phyloP scores from a whole-genome alignment of 2,888 invertebrate genomes.

The Parascotia fuliginaria region DNA sequence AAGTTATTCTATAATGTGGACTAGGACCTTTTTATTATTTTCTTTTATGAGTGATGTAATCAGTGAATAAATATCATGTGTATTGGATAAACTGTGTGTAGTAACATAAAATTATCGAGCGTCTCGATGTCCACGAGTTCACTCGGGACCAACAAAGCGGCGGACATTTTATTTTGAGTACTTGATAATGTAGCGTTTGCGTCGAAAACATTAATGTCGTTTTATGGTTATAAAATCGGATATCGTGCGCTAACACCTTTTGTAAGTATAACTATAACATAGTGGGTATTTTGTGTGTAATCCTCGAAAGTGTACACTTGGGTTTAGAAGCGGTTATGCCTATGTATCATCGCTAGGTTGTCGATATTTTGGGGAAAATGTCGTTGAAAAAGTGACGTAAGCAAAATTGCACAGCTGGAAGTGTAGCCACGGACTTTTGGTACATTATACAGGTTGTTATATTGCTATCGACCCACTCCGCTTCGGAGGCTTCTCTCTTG shows the following conservation, averaged over 20 bases:
- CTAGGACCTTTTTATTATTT: conserved; percentile 70
- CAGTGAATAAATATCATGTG: conserved; percentile 77
- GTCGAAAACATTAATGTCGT: conserved; percentile 84
- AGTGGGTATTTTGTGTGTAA: conserved; percentile 57
- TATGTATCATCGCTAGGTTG: conserved; percentile 72
- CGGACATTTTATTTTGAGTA: conserved; percentile 87
- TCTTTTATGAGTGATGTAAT: conserved; percentile 70
- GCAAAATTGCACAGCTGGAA: conserved; percentile 69
- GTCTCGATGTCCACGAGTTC: conserved; percentile 85
- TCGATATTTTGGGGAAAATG: conserved; percentile 76
- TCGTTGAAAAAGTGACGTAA: conserved; percentile 80
- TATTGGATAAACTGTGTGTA: conserved; percentile 68
- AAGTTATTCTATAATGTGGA: conserved; percentile 76
- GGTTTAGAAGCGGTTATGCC: conserved; percentile 67
- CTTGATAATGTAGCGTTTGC: conserved; percentile 86
- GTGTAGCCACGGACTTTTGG: conserved; percentile 52
- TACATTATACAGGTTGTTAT: conserved; percentile 58
- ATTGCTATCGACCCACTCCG: conserved; percentile 77
- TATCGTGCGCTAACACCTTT: conserved; percentile 84
- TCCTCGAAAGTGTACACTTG: conserved; percentile 55
- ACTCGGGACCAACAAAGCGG: conserved; percentile 86
- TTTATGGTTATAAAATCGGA: conserved; percentile 82
- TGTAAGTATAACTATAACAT: conserved; percentile 74
- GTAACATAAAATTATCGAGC: conserved; percentile 76
- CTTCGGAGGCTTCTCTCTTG: conserved; percentile 75